A percentile compares a stretch with the other conserved stretches of the same genome.
These are phyloP conservation scores for Corythornis madagascariensis DNA, from an alignment of 2,113 vertebrate species.

Conservation along the genomic window DNA sequence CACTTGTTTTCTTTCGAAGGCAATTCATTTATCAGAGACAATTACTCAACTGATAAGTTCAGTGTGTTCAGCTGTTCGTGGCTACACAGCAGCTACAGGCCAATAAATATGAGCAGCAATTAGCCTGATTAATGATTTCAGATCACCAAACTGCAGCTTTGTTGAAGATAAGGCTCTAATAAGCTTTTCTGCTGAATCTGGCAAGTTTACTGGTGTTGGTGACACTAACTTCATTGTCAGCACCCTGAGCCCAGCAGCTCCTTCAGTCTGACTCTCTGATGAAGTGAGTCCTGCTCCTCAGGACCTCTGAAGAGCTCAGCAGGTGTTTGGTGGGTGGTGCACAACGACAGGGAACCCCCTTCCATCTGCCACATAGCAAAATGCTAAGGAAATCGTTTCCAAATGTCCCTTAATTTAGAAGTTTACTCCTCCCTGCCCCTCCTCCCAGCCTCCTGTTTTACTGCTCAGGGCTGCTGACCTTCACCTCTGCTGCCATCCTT, in stretches of 20 bases:
- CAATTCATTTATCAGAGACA: slow-evolving; percentile 64
- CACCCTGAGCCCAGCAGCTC: not conserved
- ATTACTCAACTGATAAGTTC: slow-evolving; percentile 66
- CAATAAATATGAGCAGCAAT: slow-evolving; percentile 50
- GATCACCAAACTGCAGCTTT: slow-evolving; percentile 56
- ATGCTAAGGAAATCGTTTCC: slow-evolving; percentile 49
- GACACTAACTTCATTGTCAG: slow-evolving; percentile 42
- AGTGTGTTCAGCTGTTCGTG: slow-evolving; percentile 54
- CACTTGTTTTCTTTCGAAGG: slow-evolving; percentile 53
- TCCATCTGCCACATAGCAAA: slow-evolving; percentile 14
- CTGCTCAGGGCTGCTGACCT: not conserved
- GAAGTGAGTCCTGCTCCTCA: not conserved
- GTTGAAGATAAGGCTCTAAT: slow-evolving; percentile 49
- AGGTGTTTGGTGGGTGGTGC: slow-evolving; percentile 18
- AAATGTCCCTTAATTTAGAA: slow-evolving; percentile 28
- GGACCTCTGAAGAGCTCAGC: slow-evolving; percentile 22
- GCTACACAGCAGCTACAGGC: slow-evolving; percentile 32
- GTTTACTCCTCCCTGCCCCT: not conserved
- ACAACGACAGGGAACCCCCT: not conserved
- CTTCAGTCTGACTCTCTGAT: not conserved
- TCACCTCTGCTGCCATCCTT: slow-evolving; percentile 6
- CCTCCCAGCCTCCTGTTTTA: not conserved
- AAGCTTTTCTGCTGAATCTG: slow-evolving; percentile 26
- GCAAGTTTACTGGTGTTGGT: not conserved
- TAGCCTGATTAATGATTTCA: slow-evolving; percentile 70